A percentile compares a stretch with the other conserved stretches of the same genome.
Conservation (phyloP, 2,888 invertebrate species). For the Cheilosia impressa region DNA sequence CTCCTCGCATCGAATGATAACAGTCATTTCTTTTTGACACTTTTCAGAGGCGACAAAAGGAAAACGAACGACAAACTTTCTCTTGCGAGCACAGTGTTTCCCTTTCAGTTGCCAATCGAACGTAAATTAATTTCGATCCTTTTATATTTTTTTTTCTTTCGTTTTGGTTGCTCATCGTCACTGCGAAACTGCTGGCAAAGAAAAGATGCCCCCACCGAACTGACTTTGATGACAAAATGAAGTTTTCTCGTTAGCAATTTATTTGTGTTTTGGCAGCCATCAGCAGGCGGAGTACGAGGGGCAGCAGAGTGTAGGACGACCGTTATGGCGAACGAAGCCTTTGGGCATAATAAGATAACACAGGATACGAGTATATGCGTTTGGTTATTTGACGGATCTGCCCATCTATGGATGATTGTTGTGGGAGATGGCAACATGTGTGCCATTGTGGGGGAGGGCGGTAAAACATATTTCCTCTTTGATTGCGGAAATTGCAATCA, state of each 20-base stretch:
- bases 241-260: conserved; percentile 76
- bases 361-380: conserved; percentile 60
- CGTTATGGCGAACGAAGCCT: conserved; percentile 45
- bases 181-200: conserved; percentile 47
- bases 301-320: not conserved
- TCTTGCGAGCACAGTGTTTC: conserved; percentile 44
- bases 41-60: conserved; percentile 62
- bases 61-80: conserved; percentile 62
- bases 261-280: conserved; percentile 69
- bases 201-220: conserved; percentile 23
- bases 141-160: not conserved
- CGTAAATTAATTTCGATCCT: conserved; percentile 73
- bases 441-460: conserved; percentile 10
- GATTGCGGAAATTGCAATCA: conserved; percentile 73
- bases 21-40: conserved; percentile 75
- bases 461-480: conserved; percentile 65
- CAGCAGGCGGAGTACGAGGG: not conserved
- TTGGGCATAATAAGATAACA: conserved; percentile 74
- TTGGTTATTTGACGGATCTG: conserved; percentile 70
- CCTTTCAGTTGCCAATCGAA: conserved; percentile 75
- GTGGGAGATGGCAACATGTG: conserved; percentile 65
- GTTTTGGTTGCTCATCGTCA: not conserved
- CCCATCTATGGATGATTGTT: conserved; percentile 68
- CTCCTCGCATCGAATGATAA: conserved; percentile 58
- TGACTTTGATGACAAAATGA: conserved; percentile 71